Conservation (phyloP, 2,113 vertebrate species). For the Aegithalos caudatus region DNA sequence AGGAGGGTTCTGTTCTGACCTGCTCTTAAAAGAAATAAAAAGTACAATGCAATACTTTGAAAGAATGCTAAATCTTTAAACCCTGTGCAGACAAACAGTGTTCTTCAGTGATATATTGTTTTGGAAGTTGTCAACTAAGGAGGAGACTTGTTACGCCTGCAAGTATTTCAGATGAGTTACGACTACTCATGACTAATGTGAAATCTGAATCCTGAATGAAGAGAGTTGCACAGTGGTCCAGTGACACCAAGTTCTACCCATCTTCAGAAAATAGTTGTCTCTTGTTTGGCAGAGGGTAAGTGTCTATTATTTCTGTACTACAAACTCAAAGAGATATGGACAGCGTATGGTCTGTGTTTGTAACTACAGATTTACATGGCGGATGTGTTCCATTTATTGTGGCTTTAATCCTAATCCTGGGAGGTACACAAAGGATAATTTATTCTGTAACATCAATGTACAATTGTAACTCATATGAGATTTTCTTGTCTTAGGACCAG, state of each 20-base stretch:
- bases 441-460: neutral
- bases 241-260: neutral
- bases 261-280: neutral
- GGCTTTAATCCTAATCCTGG: neutral
- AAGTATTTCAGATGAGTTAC: neutral
- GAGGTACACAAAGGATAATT: rapidly evolving
- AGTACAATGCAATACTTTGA: neutral
- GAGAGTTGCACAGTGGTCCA: neutral
- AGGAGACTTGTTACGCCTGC: neutral
- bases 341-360: neutral
- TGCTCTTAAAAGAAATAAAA: neutral
- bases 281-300: neutral
- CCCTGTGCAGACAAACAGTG: neutral
- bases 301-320: neutral
- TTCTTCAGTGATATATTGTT: neutral
- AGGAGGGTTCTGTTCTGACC: neutral
- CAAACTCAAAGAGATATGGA: neutral
- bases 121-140: neutral
- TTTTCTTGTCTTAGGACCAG: neutral
- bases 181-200: neutral
- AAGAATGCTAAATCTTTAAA: neutral
- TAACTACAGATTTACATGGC: neutral
- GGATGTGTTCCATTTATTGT: neutral
- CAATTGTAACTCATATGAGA: neutral
- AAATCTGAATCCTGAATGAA: neutral